Percentiles rank a stretch among this genome's conserved stretches.
Conservation (phyloP, 2,113 vertebrate species). For the Corydoras maculifer region DNA sequence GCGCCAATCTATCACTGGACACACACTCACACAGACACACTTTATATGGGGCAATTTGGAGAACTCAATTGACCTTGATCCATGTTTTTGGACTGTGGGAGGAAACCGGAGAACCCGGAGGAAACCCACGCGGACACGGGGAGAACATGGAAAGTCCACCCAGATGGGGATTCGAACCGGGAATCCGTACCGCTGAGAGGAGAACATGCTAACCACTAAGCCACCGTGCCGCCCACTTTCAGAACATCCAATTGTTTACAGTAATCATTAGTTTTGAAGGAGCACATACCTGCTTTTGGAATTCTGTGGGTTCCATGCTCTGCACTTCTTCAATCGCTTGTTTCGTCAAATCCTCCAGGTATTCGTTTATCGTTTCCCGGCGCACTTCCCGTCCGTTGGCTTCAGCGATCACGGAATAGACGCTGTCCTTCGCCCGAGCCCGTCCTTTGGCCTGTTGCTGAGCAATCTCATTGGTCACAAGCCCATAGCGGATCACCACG, state of each 20-base stretch:
- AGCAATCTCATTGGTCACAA: conserved; percentile 89
- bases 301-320: conserved; percentile 61
- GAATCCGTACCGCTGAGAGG: too few relatives aligned
- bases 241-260: not conserved
- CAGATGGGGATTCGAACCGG: too few relatives aligned
- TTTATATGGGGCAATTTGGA: too few relatives aligned
- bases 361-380: conserved; percentile 74
- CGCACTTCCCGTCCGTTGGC: conserved; percentile 66
- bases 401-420: conserved; percentile 78
- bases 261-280: not conserved
- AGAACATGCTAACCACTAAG: too few relatives aligned
- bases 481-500: conserved; percentile 83
- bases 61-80: too few relatives aligned
- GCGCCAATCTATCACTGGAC: too few relatives aligned
- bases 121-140: too few relatives aligned
- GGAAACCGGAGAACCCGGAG: too few relatives aligned
- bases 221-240: too few relatives aligned
- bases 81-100: too few relatives aligned
- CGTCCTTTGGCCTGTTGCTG: conserved; percentile 87
- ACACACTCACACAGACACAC: too few relatives aligned
- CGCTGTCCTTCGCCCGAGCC: conserved; percentile 72
- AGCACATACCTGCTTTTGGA: conserved; percentile 47
- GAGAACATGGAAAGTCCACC: too few relatives aligned
- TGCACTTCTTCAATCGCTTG: conserved; percentile 70
- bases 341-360: conserved; percentile 69